Conservation (phyloP, 2,113 vertebrate genomes). For the Caranx melampygus region DNA sequence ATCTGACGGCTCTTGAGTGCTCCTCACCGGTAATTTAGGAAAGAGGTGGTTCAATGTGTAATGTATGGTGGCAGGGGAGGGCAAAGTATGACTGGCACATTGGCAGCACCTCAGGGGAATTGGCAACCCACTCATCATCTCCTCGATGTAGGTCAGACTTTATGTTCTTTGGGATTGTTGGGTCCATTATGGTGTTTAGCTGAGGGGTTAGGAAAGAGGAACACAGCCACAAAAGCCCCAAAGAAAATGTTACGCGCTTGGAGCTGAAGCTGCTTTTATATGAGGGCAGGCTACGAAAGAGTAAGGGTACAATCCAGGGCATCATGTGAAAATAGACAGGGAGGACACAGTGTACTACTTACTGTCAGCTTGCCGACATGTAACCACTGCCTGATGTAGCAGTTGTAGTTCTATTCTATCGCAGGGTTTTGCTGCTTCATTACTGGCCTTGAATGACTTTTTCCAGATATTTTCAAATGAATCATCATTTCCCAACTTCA, state of each 20-base stretch:
- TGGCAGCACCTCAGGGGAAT: conserved; percentile 5
- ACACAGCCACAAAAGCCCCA: conserved; percentile 15
- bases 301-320: not conserved
- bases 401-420: not conserved
- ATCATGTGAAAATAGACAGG: not conserved
- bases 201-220: conserved; percentile 14
- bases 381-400: not conserved
- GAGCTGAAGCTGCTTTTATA: not conserved
- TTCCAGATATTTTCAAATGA: not conserved
- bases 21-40: conserved; percentile 20
- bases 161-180: conserved; percentile 28
- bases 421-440: not conserved
- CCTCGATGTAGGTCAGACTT: conserved; percentile 51
- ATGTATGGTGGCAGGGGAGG: not conserved
- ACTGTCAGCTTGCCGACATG: not conserved
- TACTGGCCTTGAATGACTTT: not conserved
- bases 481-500: not conserved
- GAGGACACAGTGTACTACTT: not conserved
- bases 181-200: conserved; percentile 37
- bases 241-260: conserved; percentile 5
- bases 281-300: not conserved
- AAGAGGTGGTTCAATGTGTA: conserved; percentile 9
- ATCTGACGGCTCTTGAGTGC: conserved; percentile 47
- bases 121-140: conserved; percentile 13
- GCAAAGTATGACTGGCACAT: not conserved